phyloP scores from a whole-genome alignment of 2,888 invertebrate genomes.

The Eilema caniola region DNA sequence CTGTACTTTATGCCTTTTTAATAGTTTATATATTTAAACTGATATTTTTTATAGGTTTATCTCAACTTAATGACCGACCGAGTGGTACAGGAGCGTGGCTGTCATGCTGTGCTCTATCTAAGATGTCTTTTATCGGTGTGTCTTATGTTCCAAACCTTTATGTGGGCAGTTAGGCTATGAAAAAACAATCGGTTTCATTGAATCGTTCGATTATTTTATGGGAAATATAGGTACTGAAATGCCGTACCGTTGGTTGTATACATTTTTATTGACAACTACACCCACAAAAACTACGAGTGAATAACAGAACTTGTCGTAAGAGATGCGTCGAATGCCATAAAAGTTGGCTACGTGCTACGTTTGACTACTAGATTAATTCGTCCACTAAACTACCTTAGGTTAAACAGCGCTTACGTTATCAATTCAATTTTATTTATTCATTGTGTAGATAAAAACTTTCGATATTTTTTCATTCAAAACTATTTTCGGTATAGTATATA shows the following conservation, averaged over 20 bases:
- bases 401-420: conserved; percentile 32
- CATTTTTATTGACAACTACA: conserved; percentile 20
- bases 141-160: conserved; percentile 58
- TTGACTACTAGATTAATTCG: conserved; percentile 44
- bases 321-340: conserved; percentile 9
- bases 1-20: conserved; percentile 66
- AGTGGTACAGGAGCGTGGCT: conserved; percentile 55
- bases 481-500: conserved; percentile 31
- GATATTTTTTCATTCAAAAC: conserved; percentile 26
- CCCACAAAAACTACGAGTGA: conserved; percentile 17
- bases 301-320: conserved; percentile 7
- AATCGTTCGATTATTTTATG: conserved; percentile 38
- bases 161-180: conserved; percentile 58
- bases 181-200: conserved; percentile 48
- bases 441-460: conserved; percentile 33
- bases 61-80: conserved; percentile 59
- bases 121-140: conserved; percentile 62
- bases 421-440: conserved; percentile 39
- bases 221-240: conserved; percentile 19
- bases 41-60: conserved; percentile 62
- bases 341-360: conserved; percentile 31
- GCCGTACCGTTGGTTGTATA: conserved; percentile 19
- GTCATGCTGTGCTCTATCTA: conserved; percentile 64
- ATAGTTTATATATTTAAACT: conserved; percentile 71
- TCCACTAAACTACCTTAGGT: conserved; percentile 34